A percentile compares a stretch with the other conserved stretches of the same genome.
phyloP scores from a whole-genome alignment of 2,797 vertebrate genomes.

The Acanthurus tractus region DNA sequence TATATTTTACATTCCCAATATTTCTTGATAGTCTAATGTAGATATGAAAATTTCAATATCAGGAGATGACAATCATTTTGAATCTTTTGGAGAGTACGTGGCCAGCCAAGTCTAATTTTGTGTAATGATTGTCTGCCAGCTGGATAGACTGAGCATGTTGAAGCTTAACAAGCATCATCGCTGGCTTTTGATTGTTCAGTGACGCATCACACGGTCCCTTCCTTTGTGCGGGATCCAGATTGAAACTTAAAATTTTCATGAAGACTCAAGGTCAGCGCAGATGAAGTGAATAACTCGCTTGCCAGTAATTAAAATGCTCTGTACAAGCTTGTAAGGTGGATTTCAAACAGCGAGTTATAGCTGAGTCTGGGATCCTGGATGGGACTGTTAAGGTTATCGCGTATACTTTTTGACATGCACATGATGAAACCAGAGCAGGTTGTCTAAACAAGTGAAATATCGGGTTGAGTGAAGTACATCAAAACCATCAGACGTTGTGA shows the following conservation, averaged over 20 bases:
- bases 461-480: slow-evolving; percentile 47
- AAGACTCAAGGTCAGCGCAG: slow-evolving; percentile 43
- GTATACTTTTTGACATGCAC: slow-evolving; percentile 37
- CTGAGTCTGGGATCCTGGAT: slow-evolving; percentile 34
- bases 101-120: slow-evolving; percentile 42
- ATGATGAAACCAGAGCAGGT: slow-evolving; percentile 40
- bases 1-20: slow-evolving; percentile 25
- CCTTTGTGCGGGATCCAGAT: slow-evolving; percentile 37
- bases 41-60: slow-evolving; percentile 39
- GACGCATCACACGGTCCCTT: slow-evolving; percentile 28
- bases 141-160: slow-evolving; percentile 49
- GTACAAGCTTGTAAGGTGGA: slow-evolving; percentile 13
- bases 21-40: slow-evolving; percentile 31
- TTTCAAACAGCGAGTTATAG: slow-evolving; percentile 43
- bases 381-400: slow-evolving; percentile 39
- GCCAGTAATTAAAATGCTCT: slow-evolving; percentile 45
- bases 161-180: slow-evolving; percentile 55
- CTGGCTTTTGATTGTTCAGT: slow-evolving; percentile 48
- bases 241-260: slow-evolving; percentile 42
- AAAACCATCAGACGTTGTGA: slow-evolving; percentile 22
- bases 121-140: slow-evolving; percentile 44
- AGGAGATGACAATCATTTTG: slow-evolving; percentile 27
- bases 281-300: slow-evolving; percentile 41
- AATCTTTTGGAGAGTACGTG: slow-evolving; percentile 27
- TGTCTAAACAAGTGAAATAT: slow-evolving; percentile 47